These are phyloP conservation scores for Chloroceryle amazona DNA, from an alignment of 2,797 vertebrate species.

Conservation along the genomic window DNA sequence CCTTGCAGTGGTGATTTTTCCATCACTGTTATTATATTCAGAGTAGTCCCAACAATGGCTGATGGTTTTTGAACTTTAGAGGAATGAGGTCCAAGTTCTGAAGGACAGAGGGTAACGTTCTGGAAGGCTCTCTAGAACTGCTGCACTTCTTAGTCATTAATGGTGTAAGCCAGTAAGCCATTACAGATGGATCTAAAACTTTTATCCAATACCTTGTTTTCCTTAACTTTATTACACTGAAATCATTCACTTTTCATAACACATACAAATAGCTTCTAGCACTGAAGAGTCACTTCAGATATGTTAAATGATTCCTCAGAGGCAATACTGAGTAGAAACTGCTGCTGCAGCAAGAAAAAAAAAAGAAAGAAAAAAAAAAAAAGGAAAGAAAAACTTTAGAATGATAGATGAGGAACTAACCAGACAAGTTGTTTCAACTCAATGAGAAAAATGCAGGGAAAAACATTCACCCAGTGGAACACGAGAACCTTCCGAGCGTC, in stretches of 20 bases:
- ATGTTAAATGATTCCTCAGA: background rate
- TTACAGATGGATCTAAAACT: background rate
- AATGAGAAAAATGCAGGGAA: background rate
- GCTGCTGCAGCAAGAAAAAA: background rate
- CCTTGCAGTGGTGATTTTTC: background rate
- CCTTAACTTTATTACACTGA: background rate
- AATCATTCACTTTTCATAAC: background rate
- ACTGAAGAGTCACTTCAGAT: background rate
- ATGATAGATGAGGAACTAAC: background rate
- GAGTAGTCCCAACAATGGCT: background rate
- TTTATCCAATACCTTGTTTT: background rate
- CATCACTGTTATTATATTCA: background rate
- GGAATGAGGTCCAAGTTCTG: background rate
- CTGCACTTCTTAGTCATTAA: background rate
- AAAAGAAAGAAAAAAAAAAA: background rate
- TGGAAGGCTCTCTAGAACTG: background rate
- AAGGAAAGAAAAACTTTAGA: background rate
- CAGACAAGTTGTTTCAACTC: background rate
- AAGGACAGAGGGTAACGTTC: background rate
- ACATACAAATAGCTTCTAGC: background rate
- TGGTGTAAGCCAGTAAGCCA: background rate
- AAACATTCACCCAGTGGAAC: conserved; percentile 26
- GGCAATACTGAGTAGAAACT: background rate
- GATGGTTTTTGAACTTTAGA: background rate
- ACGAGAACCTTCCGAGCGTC: background rate